Percentiles rank a stretch among this genome's conserved stretches.
Conservation (phyloP, 2,113 vertebrate genomes). For the Petaurus breviceps region DNA sequence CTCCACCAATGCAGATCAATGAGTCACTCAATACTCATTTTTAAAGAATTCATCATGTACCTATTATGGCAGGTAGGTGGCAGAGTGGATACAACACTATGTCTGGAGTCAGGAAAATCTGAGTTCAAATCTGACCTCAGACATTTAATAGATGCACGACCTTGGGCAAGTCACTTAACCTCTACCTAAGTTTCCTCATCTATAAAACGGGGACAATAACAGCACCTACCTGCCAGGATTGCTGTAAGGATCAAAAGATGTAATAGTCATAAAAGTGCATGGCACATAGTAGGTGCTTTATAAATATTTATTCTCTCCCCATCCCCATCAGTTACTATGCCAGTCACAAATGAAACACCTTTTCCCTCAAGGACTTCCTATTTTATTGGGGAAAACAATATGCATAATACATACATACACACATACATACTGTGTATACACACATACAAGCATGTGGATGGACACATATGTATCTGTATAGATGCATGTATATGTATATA, state of each 20-base stretch:
- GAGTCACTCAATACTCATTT: neutral
- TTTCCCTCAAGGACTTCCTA: neutral
- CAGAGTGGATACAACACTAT: neutral
- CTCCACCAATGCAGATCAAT: neutral
- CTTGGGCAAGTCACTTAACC: neutral
- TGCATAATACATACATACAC: neutral
- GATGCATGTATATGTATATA: too few species aligned
- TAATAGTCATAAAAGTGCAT: neutral
- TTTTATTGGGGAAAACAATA: neutral
- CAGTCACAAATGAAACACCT: neutral
- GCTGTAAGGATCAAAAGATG: neutral
- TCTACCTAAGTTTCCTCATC: neutral
- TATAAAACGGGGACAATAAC: neutral
- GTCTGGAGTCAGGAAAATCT: neutral
- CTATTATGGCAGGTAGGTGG: neutral
- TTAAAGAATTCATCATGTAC: neutral
- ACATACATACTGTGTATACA: neutral
- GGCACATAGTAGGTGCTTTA: neutral
- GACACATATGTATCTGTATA: too few species aligned
- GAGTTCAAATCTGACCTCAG: neutral
- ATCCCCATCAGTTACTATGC: too few species aligned
- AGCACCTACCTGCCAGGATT: neutral
- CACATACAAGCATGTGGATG: fast-evolving
- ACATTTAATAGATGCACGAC: neutral
- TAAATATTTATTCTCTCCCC: neutral